phyloP scores from a whole-genome alignment of 64 coral and sea anemone species.

The Stichodactyla mertensii region DNA sequence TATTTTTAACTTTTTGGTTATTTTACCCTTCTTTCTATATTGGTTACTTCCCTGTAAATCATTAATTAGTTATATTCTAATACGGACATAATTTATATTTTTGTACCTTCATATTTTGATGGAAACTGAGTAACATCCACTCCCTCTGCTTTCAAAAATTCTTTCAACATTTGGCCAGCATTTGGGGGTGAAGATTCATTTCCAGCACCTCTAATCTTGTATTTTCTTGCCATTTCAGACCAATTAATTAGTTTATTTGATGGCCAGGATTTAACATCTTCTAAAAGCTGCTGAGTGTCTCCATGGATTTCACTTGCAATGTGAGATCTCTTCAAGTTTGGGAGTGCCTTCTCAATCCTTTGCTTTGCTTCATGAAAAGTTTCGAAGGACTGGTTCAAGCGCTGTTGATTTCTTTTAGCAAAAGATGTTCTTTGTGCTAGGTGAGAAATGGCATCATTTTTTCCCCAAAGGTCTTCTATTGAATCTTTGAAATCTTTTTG shows the following conservation, averaged over 20 bases:
- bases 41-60: no score
- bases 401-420: neutral
- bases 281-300: neutral
- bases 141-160: neutral
- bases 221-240: neutral
- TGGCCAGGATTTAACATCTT: constrained; percentile 5
- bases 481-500: constrained; percentile 1
- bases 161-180: constrained; percentile 12
- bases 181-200: neutral
- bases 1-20: no score
- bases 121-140: neutral
- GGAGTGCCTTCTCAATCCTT: neutral
- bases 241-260: neutral
- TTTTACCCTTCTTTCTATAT: no score
- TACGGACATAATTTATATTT: no score
- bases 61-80: no score
- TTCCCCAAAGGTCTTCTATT: neutral
- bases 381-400: neutral
- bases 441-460: neutral
- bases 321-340: neutral
- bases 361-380: neutral
- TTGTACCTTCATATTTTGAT: neutral
- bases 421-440: neutral
- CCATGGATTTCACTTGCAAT: neutral
- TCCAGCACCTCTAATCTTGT: neutral